Conservation (phyloP, 2,113 vertebrate species). For the Alethe diademata region DNA sequence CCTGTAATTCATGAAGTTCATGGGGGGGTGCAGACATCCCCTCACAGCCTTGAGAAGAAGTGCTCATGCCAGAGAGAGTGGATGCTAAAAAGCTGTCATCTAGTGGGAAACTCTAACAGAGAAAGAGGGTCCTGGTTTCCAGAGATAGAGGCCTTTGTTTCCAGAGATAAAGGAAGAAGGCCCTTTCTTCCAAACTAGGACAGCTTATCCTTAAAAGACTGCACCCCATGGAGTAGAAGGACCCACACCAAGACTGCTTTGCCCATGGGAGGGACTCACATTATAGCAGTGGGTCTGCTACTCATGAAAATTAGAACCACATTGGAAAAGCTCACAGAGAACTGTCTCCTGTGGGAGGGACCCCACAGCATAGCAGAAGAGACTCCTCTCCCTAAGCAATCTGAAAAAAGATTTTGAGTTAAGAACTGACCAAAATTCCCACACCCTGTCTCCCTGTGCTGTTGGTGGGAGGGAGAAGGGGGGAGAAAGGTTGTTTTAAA, state of each 20-base stretch:
- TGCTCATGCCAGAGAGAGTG: fast-evolving
- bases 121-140: neutral
- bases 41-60: neutral
- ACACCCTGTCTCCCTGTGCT: neutral
- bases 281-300: neutral
- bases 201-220: neutral
- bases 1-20: neutral
- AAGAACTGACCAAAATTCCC: neutral
- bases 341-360: neutral
- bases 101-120: neutral
- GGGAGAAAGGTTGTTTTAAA: neutral
- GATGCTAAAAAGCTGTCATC: neutral
- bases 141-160: neutral
- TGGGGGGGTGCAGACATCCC: neutral
- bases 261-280: neutral
- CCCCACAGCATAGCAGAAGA: neutral
- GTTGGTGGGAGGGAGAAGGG: neutral
- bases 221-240: neutral
- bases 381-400: neutral
- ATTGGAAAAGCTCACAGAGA: neutral
- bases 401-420: neutral
- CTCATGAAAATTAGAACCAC: neutral
- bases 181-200: neutral
- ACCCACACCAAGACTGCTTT: neutral
- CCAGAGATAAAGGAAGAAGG: neutral